Evolutionary conservation across 2,888 invertebrate genomes (phyloP).

Genomic region (Lysandra bellargus): DNA sequence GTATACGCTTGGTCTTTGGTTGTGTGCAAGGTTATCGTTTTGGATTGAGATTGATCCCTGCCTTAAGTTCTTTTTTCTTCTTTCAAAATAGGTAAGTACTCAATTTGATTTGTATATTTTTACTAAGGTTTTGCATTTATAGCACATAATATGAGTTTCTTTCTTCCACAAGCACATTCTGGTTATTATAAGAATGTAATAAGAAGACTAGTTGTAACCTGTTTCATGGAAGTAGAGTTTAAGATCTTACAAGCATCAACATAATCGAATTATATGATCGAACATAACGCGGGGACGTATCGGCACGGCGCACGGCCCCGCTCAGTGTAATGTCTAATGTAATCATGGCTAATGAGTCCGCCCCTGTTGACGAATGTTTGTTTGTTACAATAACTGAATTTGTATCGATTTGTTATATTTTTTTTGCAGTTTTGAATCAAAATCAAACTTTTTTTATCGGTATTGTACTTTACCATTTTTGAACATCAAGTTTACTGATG

Average conservation of each 20-base stretch:
- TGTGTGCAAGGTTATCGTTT: too few species aligned
- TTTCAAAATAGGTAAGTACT: too few species aligned
- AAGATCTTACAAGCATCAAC: neutral
- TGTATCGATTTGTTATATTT: conserved; percentile 34
- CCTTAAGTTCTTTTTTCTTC: too few species aligned
- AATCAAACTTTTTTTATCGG: neutral
- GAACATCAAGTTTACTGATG: neutral
- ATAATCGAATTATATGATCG: conserved; percentile 1
- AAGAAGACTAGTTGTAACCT: too few species aligned
- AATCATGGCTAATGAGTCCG: conserved; percentile 73
- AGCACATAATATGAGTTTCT: neutral
- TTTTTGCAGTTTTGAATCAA: neutral
- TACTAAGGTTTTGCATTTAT: neutral
- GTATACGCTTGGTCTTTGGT: too few species aligned
- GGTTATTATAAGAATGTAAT: neutral
- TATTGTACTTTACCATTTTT: neutral
- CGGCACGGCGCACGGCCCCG: neutral
- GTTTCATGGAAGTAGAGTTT: too few species aligned
- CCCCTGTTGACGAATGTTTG: conserved; percentile 47
- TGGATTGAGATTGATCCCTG: too few species aligned
- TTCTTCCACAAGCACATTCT: neutral
- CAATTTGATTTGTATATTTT: too few species aligned
- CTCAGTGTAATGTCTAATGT: conserved; percentile 62
- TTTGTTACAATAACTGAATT: conserved; percentile 21
- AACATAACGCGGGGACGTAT: neutral